A percentile compares a stretch with the other conserved stretches of the same genome.
phyloP scores from a whole-genome alignment of 2,888 invertebrate genomes.

The Nudaria mundana region DNA sequence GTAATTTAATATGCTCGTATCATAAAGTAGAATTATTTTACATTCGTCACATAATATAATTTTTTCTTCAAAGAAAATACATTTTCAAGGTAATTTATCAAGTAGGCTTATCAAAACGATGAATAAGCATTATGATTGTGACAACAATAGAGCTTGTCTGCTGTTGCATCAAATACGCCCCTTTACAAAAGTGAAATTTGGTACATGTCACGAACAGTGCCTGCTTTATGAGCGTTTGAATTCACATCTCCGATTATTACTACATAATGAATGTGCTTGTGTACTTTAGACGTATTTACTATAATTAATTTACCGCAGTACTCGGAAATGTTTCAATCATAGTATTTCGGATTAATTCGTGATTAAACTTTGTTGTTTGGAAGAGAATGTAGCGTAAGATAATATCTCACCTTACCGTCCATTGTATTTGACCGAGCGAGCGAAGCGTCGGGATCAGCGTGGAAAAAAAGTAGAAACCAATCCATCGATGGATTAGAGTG shows the following conservation, averaged over 20 bases:
- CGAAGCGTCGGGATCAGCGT: no score
- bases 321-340: no score
- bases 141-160: constrained; percentile 46
- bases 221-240: constrained; percentile 21
- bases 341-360: no score
- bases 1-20: no score
- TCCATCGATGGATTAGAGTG: no score
- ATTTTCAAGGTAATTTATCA: constrained; percentile 49
- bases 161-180: constrained; percentile 34
- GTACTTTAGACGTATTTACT: no score
- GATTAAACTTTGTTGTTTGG: no score
- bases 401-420: no score
- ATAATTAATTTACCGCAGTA: no score
- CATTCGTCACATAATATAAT: constrained; percentile 11
- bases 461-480: no score
- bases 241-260: constrained; percentile 8
- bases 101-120: constrained; percentile 43
- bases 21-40: constrained; percentile 4
- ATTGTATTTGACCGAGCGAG: no score
- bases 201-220: constrained; percentile 28
- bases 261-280: neutral
- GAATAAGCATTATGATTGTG: constrained; percentile 46
- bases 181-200: constrained; percentile 38
- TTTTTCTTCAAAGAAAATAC: constrained; percentile 27
- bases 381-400: no score